phyloP scores from a whole-genome alignment of 2,113 vertebrate genomes.

The Labeo rohita region DNA sequence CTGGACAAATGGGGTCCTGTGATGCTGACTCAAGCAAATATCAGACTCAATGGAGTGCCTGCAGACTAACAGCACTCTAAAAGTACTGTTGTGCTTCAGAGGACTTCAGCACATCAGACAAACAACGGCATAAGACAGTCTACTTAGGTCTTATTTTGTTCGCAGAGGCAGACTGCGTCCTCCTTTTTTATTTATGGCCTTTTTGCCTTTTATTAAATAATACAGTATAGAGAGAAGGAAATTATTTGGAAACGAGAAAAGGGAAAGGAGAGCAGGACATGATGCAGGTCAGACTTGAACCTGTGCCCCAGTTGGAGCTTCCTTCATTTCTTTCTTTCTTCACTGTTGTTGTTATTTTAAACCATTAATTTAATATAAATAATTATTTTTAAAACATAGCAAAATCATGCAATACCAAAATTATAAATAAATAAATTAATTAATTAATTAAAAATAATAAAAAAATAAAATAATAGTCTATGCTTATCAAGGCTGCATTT shows the following conservation, averaged over 20 bases:
- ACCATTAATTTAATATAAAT: neutral
- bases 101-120: constrained; percentile 38
- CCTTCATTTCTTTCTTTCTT: neutral
- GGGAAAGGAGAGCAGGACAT: neutral
- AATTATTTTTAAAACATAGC: neutral
- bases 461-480: too few relatives aligned
- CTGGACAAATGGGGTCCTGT: constrained; percentile 39
- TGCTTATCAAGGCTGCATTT: too few relatives aligned
- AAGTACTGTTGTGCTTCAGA: constrained; percentile 37
- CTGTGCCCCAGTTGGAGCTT: neutral
- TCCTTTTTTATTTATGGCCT: constrained; percentile 33
- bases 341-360: neutral
- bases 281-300: neutral
- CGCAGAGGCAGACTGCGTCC: neutral
- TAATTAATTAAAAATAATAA: too few relatives aligned
- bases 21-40: constrained; percentile 58
- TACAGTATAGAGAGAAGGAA: neutral
- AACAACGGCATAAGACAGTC: constrained; percentile 6
- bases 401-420: neutral
- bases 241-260: neutral
- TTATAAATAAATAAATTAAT: too few relatives aligned
- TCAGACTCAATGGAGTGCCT: constrained; percentile 29
- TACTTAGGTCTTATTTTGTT: constrained; percentile 32
- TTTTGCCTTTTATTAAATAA: constrained; percentile 27
- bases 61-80: constrained; percentile 47